These are phyloP conservation scores for Gastrophryne carolinensis DNA, from an alignment of 2,797 vertebrate genomes.

Conservation along the genomic window DNA sequence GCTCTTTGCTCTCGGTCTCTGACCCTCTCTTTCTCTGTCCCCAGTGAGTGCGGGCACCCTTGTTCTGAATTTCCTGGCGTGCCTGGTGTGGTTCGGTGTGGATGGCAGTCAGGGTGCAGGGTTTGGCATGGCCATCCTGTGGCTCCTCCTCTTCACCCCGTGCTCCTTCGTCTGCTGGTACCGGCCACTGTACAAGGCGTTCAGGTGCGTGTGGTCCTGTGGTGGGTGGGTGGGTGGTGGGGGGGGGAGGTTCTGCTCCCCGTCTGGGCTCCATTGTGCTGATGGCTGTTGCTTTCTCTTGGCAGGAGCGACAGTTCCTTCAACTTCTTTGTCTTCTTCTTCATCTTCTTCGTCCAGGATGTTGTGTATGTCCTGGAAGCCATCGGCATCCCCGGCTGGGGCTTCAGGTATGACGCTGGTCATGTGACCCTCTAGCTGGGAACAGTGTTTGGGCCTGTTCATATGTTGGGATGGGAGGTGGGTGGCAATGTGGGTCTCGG, in stretches of 20 bases:
- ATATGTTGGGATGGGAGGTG: no score
- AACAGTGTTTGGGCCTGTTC: no score
- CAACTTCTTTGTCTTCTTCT: constrained; percentile 98
- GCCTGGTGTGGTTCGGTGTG: constrained; percentile 83
- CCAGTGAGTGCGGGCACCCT: constrained; percentile 70
- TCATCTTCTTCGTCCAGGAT: constrained; percentile 91
- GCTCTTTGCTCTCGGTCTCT: no score
- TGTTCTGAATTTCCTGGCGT: constrained; percentile 85
- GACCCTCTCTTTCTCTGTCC: neutral
- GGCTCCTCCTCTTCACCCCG: constrained; percentile 88
- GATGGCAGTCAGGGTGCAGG: constrained; percentile 69
- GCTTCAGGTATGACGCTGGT: constrained; percentile 91
- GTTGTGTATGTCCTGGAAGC: constrained; percentile 84
- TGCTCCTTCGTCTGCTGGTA: constrained; percentile 97
- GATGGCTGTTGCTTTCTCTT: neutral
- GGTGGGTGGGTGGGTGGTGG: neutral
- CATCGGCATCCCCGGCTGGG: constrained; percentile 90
- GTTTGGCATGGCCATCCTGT: constrained; percentile 91
- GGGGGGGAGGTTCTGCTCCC: neutral
- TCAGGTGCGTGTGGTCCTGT: constrained; percentile 73
- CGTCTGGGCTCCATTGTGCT: neutral
- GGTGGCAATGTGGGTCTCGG: no score
- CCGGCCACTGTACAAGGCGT: constrained; percentile 92
- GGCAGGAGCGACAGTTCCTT: constrained; percentile 94
- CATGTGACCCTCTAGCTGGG: no score